Evolutionary conservation across 2,888 invertebrate genomes (phyloP).

Genomic region (Caenorhabditis sp.): DNA sequence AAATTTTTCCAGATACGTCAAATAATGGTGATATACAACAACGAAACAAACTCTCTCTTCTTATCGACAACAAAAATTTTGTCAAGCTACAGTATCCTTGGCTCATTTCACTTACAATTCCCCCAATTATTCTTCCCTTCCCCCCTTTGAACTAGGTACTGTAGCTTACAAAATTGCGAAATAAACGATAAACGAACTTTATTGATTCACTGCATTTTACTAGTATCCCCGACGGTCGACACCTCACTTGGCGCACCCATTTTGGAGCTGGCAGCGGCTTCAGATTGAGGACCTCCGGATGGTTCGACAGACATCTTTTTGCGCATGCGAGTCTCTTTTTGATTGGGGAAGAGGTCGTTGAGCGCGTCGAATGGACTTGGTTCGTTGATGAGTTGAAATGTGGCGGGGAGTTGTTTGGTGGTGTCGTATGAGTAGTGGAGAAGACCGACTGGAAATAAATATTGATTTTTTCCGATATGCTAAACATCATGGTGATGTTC

Average conservation of each 20-base stretch:
- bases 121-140: neutral
- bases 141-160: neutral
- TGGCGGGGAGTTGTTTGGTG: neutral
- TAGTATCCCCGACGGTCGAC: neutral
- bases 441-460: neutral
- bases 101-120: neutral
- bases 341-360: neutral
- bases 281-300: neutral
- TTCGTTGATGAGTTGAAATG: neutral
- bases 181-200: neutral
- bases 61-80: neutral
- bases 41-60: too few relatives aligned
- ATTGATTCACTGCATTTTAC: neutral
- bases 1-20: slow-evolving; percentile 3
- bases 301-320: neutral
- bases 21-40: neutral
- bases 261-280: neutral
- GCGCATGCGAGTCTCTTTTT: neutral
- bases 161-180: neutral
- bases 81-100: neutral
- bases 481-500: too few relatives aligned
- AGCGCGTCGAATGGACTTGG: neutral
- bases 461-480: too few relatives aligned
- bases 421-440: neutral
- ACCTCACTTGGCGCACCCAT: neutral